A percentile compares a stretch with the other conserved stretches of the same genome.
Evolutionary conservation across 2,113 vertebrate species (phyloP).

Genomic region (Pimephales promelas): DNA sequence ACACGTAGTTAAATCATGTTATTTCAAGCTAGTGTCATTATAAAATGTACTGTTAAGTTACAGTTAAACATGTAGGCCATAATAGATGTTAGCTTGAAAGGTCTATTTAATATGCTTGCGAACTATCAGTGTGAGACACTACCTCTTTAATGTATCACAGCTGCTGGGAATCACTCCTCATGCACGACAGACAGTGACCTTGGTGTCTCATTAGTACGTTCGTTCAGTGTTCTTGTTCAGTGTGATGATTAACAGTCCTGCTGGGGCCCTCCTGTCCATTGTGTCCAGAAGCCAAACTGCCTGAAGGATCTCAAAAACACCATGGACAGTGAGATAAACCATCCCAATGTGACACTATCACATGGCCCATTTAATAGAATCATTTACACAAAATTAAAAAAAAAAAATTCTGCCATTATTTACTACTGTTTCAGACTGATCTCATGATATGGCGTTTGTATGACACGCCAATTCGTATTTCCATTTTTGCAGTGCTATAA

Average conservation of each 20-base stretch:
- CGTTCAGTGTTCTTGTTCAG: constrained; percentile 19
- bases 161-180: constrained; percentile 60
- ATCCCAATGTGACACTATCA: background rate
- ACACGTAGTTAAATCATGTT: background rate
- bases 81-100: background rate
- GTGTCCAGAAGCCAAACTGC: background rate
- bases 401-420: background rate
- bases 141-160: constrained; percentile 45
- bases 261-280: background rate
- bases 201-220: constrained; percentile 54
- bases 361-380: background rate
- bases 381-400: background rate
- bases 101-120: constrained; percentile 23
- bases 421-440: too few relatives aligned
- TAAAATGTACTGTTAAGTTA: background rate
- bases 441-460: too few relatives aligned
- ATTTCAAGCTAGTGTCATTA: constrained; percentile 4
- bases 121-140: constrained; percentile 4
- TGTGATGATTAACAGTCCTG: constrained; percentile 24
- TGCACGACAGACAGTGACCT: constrained; percentile 60
- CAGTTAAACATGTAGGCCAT: background rate
- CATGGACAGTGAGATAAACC: background rate
- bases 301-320: constrained; percentile 2
- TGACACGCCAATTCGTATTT: too few relatives aligned
- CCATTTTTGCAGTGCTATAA: too few relatives aligned